Base-by-base conservation (phyloP, 2,888 invertebrate genomes). In the Beris chalybata region DNA sequence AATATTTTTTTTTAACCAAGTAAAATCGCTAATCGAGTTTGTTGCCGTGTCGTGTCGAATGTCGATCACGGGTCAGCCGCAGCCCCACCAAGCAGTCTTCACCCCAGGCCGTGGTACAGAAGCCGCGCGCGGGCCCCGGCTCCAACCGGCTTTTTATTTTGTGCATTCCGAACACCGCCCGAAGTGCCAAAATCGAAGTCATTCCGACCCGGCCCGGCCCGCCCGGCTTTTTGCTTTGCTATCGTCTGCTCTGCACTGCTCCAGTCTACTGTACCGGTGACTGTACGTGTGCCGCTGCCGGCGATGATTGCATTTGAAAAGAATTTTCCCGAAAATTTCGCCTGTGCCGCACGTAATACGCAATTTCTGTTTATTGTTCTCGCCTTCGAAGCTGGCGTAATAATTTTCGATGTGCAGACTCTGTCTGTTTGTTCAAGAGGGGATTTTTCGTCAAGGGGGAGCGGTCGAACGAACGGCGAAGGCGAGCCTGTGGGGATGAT, bases 281-380 rank as follows among this genome's bases (percentile, higher is more conserved):
- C 45, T 30, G 58, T 15, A 38, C 38, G 59, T 4, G 15, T 31
- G 55, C 11, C 47, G 29, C 15, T 48, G 3, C 12, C 53, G 15
- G 45, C 44, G 58, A 58, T 58, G 58, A 58, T 45, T 58, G 58
- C 58, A 58, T 45, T 58, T 45, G 30, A 11, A 44, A 58, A 58
- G 58, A 58, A 58, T 58, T 58, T 58, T 30, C 6, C n/a, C 22
- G 4, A 47, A 55, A 58, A 29, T 32, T 12, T 58, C 47, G 31
- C 30, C 45, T 12, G 15, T 9, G 15, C 29, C 29, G 30, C 29
- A 44, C 44, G 22, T 43, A 29, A 56, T 56, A 45, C 44, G 58
- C 44, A 45, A 43, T n/a, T 9, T n/a, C 30, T 56, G 56, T 22
- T 13, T 22, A 52, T 38, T 38, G 29, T 22, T 22, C 15, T 5